phyloP scores from a whole-genome alignment of 2,113 vertebrate species.

The Chaetodon auriga region DNA sequence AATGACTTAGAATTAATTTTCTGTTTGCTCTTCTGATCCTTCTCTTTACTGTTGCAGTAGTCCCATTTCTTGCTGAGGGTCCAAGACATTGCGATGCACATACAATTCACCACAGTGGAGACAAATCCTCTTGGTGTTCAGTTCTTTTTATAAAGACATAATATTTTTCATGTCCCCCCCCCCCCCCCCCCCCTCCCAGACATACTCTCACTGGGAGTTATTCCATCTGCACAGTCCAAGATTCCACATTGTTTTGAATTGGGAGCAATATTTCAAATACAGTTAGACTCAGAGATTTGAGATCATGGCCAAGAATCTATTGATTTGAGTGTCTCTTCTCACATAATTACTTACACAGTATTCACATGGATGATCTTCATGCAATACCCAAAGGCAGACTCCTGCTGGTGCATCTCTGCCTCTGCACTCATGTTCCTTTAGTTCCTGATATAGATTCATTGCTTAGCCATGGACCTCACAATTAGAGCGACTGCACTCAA shows the following conservation, averaged over 20 bases:
- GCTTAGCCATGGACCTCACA: slow-evolving; percentile 82
- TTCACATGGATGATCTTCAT: slow-evolving; percentile 81
- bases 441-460: slow-evolving; percentile 88
- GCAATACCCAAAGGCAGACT: slow-evolving; percentile 69
- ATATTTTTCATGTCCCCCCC: slow-evolving; percentile 47
- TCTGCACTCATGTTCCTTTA: slow-evolving; percentile 79
- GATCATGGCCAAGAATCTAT: slow-evolving; percentile 61
- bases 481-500: slow-evolving; percentile 70
- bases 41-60: slow-evolving; percentile 64
- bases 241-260: slow-evolving; percentile 44
- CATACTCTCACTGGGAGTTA: slow-evolving; percentile 46
- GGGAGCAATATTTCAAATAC: slow-evolving; percentile 58
- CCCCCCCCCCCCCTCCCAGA: slow-evolving; percentile 31
- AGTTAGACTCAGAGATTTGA: slow-evolving; percentile 60
- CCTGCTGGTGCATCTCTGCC: slow-evolving; percentile 45
- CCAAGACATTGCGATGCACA: slow-evolving; percentile 66
- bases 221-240: slow-evolving; percentile 58
- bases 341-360: slow-evolving; percentile 72
- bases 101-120: slow-evolving; percentile 55
- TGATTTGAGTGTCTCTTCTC: slow-evolving; percentile 57
- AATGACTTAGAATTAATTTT: slow-evolving; percentile 72
- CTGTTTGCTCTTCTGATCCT: slow-evolving; percentile 61
- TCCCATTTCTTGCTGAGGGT: slow-evolving; percentile 71
- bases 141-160: slow-evolving; percentile 62
- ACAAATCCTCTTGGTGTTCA: slow-evolving; percentile 71